Evolutionary conservation across 1,140 invertebrate genomes (phyloP).

Genomic region (Microplitis mediator): DNA sequence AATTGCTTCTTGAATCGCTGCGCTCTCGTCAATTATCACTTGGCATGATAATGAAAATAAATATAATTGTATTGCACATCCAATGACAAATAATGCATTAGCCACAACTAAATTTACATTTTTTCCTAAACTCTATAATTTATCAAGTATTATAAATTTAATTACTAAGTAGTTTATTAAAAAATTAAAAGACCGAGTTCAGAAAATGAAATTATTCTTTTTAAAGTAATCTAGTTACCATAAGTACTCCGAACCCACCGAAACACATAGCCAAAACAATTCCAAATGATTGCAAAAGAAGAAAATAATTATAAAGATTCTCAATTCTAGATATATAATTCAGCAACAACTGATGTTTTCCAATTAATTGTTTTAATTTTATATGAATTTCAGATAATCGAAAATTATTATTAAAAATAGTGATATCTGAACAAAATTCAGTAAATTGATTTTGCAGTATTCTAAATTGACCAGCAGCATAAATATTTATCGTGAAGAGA

Average conservation of each 20-base stretch:
- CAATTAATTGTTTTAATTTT: slow-evolving; percentile 2
- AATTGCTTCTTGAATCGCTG: slow-evolving; percentile 4
- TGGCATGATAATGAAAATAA: slow-evolving; percentile 27
- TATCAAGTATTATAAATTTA: background rate
- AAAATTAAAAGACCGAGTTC: background rate
- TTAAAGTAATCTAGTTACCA: slow-evolving; percentile 15
- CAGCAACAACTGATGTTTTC: slow-evolving; percentile 29
- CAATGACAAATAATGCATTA: slow-evolving; percentile 6
- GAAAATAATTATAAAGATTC: slow-evolving; percentile 2
- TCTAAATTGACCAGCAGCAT: no score
- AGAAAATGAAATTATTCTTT: background rate
- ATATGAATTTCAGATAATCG: background rate
- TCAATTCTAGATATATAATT: slow-evolving; percentile 24
- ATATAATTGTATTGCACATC: slow-evolving; percentile 16
- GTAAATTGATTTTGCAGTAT: slow-evolving; percentile 38
- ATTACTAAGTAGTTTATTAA: background rate
- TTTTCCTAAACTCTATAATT: slow-evolving; percentile 9
- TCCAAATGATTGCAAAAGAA: slow-evolving; percentile 25
- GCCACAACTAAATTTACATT: slow-evolving; percentile 1
- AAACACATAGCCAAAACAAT: slow-evolving; percentile 30
- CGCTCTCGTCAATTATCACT: slow-evolving; percentile 17
- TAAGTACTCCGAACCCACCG: slow-evolving; percentile 21
- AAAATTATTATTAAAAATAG: background rate
- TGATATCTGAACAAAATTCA: slow-evolving; percentile 31
- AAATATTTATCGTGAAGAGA: slow-evolving; percentile 36